Evolutionary conservation across 1,140 invertebrate species (phyloP).

Genomic region (Aethina tumida): DNA sequence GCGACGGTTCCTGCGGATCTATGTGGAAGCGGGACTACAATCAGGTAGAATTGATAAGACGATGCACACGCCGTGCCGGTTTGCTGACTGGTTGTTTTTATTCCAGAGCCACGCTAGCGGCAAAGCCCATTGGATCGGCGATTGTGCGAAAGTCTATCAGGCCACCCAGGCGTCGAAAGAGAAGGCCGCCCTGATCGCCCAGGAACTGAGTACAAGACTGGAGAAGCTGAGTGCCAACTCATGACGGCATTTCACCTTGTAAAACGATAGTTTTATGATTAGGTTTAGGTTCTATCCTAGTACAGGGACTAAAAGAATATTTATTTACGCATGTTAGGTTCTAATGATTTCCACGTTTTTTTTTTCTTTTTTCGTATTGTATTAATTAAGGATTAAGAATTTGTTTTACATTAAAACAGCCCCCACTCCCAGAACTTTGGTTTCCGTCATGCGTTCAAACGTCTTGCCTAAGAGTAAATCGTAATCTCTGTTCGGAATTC

Average conservation of each 20-base stretch:
- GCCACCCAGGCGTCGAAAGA: slow-evolving; percentile 8
- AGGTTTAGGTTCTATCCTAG: not conserved
- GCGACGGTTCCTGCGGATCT: slow-evolving; percentile 63
- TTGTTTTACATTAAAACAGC: too few relatives aligned
- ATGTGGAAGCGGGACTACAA: slow-evolving; percentile 69
- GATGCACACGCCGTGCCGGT: not conserved
- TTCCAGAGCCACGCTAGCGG: slow-evolving; percentile 63
- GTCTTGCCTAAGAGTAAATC: too few relatives aligned
- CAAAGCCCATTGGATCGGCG: slow-evolving; percentile 64
- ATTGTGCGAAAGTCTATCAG: slow-evolving; percentile 37
- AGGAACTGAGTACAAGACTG: slow-evolving; percentile 40
- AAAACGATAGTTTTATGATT: too few relatives aligned
- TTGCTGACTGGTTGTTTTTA: slow-evolving; percentile 8
- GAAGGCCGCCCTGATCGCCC: too few relatives aligned
- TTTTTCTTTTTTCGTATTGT: too few relatives aligned
- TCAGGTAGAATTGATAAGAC: slow-evolving; percentile 44
- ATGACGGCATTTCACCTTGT: slow-evolving; percentile 34
- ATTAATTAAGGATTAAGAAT: too few relatives aligned
- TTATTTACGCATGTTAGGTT: too few relatives aligned
- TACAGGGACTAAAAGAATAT: too few relatives aligned
- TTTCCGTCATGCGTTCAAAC: too few relatives aligned
- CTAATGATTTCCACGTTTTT: too few relatives aligned
- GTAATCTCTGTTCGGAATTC: too few relatives aligned
- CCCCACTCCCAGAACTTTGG: too few relatives aligned
- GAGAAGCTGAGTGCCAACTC: slow-evolving; percentile 41